Evolutionary conservation across 2,113 vertebrate species (phyloP).

Genomic region (Lycaon pictus): DNA sequence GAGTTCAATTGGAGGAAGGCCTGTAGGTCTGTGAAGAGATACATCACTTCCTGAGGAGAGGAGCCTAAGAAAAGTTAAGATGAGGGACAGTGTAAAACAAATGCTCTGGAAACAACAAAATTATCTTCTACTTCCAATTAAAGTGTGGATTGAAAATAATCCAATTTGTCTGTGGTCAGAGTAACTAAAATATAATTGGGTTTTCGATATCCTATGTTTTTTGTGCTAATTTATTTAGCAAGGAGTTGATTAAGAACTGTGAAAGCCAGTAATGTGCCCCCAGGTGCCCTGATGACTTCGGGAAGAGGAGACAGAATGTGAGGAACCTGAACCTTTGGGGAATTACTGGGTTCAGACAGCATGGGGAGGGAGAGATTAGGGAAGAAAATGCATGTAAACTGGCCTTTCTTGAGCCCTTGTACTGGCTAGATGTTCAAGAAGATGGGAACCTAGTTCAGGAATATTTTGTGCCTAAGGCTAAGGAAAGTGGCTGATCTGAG

Average conservation of each 20-base stretch:
- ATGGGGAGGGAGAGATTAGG: not conserved
- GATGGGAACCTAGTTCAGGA: not conserved
- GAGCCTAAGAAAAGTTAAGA: not conserved
- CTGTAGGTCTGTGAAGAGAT: not conserved
- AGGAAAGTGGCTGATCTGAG: not conserved
- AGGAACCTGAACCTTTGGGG: not conserved
- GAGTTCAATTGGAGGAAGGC: not conserved
- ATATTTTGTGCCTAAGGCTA: not conserved
- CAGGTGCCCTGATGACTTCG: not conserved
- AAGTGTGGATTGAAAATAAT: slow-evolving; percentile 44
- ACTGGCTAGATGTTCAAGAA: not conserved
- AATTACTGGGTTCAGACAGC: not conserved
- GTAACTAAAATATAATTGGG: slow-evolving; percentile 53
- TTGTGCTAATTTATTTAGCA: slow-evolving; percentile 50
- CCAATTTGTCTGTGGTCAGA: slow-evolving; percentile 16
- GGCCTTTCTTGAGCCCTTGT: not conserved
- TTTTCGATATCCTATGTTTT: slow-evolving; percentile 33
- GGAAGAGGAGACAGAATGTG: not conserved
- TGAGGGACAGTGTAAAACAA: not conserved
- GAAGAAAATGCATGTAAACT: not conserved
- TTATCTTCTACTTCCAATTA: slow-evolving; percentile 52
- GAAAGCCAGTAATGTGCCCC: not conserved
- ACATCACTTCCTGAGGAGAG: not conserved
- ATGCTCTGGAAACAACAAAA: not conserved
- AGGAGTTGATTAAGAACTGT: not conserved